Conservation (phyloP, 2,797 vertebrate genomes). For the Todus mexicanus region DNA sequence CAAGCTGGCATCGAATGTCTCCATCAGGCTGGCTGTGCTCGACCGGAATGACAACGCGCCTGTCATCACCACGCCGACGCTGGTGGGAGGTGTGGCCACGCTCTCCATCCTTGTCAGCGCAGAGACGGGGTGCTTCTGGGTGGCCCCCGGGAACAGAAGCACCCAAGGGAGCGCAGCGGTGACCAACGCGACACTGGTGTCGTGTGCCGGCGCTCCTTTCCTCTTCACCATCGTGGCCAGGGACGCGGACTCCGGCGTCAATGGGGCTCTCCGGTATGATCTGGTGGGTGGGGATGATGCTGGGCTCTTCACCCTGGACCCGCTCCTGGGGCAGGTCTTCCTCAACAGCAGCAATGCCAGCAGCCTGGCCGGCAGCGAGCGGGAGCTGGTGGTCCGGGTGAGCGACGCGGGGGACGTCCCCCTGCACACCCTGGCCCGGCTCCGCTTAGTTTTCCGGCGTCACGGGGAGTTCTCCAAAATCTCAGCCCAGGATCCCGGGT, state of each 20-base stretch:
- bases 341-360: conserved; percentile 87
- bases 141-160: conserved; percentile 37
- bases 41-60: conserved; percentile 90
- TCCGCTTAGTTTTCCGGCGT: conserved; percentile 83
- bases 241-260: conserved; percentile 85
- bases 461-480: conserved; percentile 85
- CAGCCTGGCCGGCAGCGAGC: conserved; percentile 81
- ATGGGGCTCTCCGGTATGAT: conserved; percentile 80
- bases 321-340: conserved; percentile 81
- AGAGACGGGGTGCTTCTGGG: conserved; percentile 76
- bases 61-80: conserved; percentile 76
- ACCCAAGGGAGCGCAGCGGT: conserved; percentile 14
- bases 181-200: background rate
- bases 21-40: conserved; percentile 78
- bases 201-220: background rate
- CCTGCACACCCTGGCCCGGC: conserved; percentile 69
- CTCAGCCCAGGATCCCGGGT: conserved; percentile 68
- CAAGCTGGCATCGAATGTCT: conserved; percentile 79
- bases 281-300: conserved; percentile 71
- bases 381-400: conserved; percentile 78
- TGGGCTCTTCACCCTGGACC: conserved; percentile 80
- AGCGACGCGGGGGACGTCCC: conserved; percentile 81
- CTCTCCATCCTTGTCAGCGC: conserved; percentile 82
- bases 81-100: conserved; percentile 76
- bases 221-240: conserved; percentile 76